Percentiles rank a stretch among this genome's conserved stretches.
These are phyloP conservation scores for Drosophila bunnanda DNA, from an alignment of 2,888 invertebrate species.

Conservation along the genomic window DNA sequence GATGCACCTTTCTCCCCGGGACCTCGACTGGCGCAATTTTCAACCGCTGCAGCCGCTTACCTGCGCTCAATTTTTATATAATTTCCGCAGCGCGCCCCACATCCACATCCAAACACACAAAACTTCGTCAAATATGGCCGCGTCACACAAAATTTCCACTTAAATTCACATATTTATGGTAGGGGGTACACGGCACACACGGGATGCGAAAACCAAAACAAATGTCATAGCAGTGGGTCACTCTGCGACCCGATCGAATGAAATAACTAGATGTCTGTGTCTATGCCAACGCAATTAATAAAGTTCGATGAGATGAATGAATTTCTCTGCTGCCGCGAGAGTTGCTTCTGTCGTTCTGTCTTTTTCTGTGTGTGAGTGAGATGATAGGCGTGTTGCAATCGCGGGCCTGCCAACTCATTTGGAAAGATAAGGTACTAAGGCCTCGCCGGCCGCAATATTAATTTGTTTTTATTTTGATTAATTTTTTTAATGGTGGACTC, in stretches of 20 bases:
- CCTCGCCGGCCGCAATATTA: neutral
- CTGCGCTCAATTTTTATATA: constrained; percentile 67
- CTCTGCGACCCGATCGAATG: constrained; percentile 71
- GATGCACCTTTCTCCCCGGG: constrained; percentile 18
- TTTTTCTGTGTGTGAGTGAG: constrained; percentile 71
- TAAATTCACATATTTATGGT: constrained; percentile 63
- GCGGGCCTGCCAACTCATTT: constrained; percentile 58
- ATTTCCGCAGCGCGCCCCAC: constrained; percentile 58
- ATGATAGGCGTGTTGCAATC: constrained; percentile 70
- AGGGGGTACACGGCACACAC: constrained; percentile 39
- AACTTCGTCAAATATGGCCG: constrained; percentile 75
- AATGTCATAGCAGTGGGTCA: constrained; percentile 72
- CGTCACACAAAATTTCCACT: constrained; percentile 59
- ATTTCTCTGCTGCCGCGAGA: constrained; percentile 75
- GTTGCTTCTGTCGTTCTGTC: constrained; percentile 70
- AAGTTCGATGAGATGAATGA: constrained; percentile 70
- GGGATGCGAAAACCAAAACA: constrained; percentile 65
- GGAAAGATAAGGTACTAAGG: constrained; percentile 35
- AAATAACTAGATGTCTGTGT: constrained; percentile 81
- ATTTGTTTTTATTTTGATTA: constrained; percentile 18
- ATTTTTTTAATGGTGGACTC: neutral
- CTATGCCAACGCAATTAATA: constrained; percentile 65
- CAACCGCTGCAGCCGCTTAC: constrained; percentile 45
- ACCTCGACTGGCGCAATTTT: neutral
- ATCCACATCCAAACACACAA: constrained; percentile 51